A percentile compares a stretch with the other conserved stretches of the same genome.
phyloP scores from a whole-genome alignment of 1,140 invertebrate genomes.

The Rhopalosiphum padi region DNA sequence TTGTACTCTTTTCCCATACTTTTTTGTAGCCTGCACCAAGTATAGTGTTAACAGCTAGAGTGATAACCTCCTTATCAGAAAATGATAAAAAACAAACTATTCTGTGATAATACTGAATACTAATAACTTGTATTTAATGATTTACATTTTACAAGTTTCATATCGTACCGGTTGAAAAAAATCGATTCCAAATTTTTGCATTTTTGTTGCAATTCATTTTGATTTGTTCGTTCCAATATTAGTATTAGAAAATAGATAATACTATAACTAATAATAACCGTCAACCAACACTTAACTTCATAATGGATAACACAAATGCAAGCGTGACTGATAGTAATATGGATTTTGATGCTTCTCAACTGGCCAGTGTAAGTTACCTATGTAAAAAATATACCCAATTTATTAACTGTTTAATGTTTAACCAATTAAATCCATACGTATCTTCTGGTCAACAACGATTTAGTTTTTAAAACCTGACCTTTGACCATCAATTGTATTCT shows the following conservation, averaged over 20 bases:
- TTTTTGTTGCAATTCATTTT: neutral
- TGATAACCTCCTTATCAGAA: too few species aligned
- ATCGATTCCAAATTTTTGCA: neutral
- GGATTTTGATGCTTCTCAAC: conserved; percentile 49
- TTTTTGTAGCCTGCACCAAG: too few species aligned
- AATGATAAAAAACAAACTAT: too few species aligned
- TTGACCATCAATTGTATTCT: neutral
- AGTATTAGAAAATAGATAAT: neutral
- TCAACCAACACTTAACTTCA: neutral
- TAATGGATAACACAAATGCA: conserved; percentile 21
- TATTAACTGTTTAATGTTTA: neutral
- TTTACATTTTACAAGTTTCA: too few species aligned
- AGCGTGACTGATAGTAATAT: neutral
- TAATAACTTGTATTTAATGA: too few species aligned
- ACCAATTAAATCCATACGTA: neutral
- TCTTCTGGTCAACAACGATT: neutral
- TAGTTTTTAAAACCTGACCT: neutral
- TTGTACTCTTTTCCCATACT: too few species aligned
- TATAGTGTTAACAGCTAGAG: too few species aligned
- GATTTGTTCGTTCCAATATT: neutral
- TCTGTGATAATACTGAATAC: too few species aligned
- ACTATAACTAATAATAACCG: neutral
- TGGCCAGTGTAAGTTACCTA: conserved; percentile 48
- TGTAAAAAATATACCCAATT: neutral
- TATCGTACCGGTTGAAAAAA: neutral